phyloP scores from a whole-genome alignment of 2,797 vertebrate genomes.

The Eulemur coronatus region DNA sequence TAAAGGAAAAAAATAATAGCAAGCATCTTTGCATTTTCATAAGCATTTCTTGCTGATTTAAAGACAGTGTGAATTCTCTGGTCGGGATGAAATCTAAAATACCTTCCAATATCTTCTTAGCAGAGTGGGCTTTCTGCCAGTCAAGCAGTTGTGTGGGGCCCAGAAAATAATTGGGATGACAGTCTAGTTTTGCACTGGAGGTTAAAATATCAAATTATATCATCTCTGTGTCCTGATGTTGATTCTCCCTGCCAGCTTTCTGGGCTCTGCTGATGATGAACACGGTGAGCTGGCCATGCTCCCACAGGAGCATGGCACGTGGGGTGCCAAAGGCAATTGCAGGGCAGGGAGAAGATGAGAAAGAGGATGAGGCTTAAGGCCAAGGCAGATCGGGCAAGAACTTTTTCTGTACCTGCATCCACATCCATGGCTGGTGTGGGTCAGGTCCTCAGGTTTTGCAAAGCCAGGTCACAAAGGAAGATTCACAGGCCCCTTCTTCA shows the following conservation, averaged over 20 bases:
- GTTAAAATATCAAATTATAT: slow-evolving; percentile 79
- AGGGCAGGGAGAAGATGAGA: neutral
- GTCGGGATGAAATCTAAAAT: slow-evolving; percentile 41
- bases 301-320: neutral
- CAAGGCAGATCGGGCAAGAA: neutral
- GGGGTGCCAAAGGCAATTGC: neutral
- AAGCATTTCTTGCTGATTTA: slow-evolving; percentile 59
- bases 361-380: neutral
- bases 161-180: slow-evolving; percentile 78
- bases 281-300: neutral
- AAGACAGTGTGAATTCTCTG: slow-evolving; percentile 14
- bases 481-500: neutral
- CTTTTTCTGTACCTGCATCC: neutral
- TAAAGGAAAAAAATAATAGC: slow-evolving; percentile 12
- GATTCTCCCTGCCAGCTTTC: slow-evolving; percentile 71
- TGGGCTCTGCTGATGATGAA: slow-evolving; percentile 66
- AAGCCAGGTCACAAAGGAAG: neutral
- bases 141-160: slow-evolving; percentile 64
- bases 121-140: slow-evolving; percentile 76
- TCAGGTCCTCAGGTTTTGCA: neutral
- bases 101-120: slow-evolving; percentile 70
- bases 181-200: slow-evolving; percentile 75
- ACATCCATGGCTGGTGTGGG: neutral
- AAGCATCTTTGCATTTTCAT: neutral
- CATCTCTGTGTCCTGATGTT: slow-evolving; percentile 73